Evolutionary conservation across 1,140 invertebrate species (phyloP).

Genomic region (Caenorhabditis inopinata): DNA sequence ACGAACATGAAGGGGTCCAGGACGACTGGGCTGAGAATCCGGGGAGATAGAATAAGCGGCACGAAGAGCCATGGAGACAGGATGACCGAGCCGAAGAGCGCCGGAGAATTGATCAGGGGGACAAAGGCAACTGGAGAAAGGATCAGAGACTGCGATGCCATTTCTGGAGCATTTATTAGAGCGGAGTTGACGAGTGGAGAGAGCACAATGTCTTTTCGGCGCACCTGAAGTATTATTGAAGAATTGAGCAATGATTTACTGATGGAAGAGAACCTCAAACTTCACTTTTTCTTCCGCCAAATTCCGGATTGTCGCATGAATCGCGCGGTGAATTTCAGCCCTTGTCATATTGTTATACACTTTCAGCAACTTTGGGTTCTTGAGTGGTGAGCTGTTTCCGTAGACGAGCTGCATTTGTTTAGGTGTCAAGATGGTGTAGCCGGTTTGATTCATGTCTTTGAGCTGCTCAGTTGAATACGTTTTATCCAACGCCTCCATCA

Average conservation of each 20-base stretch:
- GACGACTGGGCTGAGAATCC: conserved; percentile 48
- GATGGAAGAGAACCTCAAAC: too few relatives aligned
- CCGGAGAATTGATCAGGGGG: background rate
- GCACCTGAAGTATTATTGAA: conserved; percentile 4
- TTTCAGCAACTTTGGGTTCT: conserved; percentile 28
- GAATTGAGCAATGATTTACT: too few relatives aligned
- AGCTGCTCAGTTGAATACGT: conserved; percentile 32
- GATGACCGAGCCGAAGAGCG: background rate
- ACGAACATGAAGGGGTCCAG: conserved; percentile 46
- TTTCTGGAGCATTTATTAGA: conserved; percentile 23
- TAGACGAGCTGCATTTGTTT: conserved; percentile 54
- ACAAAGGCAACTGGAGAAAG: background rate
- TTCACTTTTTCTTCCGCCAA: conserved; percentile 8
- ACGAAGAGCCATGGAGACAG: conserved; percentile 50
- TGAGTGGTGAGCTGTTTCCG: conserved; percentile 52
- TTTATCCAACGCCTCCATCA: conserved; percentile 12
- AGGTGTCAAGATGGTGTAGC: conserved; percentile 44
- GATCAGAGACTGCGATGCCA: conserved; percentile 48
- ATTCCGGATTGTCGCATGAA: background rate
- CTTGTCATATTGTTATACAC: conserved; percentile 17
- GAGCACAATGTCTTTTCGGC: conserved; percentile 51
- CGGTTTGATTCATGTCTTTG: conserved; percentile 52
- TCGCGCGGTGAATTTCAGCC: background rate
- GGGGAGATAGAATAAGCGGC: conserved; percentile 56
- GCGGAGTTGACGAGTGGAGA: conserved; percentile 44